These are phyloP conservation scores for Colletes latitarsis DNA, from an alignment of 1,140 invertebrate genomes.

Conservation along the genomic window DNA sequence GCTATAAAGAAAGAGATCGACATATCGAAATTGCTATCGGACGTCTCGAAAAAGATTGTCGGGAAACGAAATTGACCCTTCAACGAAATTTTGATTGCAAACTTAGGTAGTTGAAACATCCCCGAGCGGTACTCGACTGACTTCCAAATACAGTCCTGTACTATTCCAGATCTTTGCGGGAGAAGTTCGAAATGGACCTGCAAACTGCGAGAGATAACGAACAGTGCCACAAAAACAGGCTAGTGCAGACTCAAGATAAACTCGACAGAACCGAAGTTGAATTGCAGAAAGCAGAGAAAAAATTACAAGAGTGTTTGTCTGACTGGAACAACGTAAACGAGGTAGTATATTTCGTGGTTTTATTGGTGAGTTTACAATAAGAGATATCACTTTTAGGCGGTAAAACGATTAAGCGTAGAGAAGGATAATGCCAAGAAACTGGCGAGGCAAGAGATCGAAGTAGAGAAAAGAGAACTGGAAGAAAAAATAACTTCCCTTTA, in stretches of 20 bases:
- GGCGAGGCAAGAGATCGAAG: conserved; percentile 79
- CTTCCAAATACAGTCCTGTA: background rate
- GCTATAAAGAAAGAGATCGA: conserved; percentile 83
- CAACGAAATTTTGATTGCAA: conserved; percentile 83
- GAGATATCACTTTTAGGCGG: conserved; percentile 68
- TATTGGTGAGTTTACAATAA: background rate
- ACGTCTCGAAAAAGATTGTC: conserved; percentile 83
- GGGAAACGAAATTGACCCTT: conserved; percentile 78
- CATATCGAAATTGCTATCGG: conserved; percentile 86
- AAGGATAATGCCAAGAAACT: conserved; percentile 80
- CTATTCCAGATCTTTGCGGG: conserved; percentile 84
- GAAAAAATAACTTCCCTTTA: conserved; percentile 74
- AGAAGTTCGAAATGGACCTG: conserved; percentile 88
- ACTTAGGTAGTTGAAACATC: conserved; percentile 77
- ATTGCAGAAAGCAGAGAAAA: conserved; percentile 78
- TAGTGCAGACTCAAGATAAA: conserved; percentile 82
- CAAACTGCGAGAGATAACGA: conserved; percentile 83
- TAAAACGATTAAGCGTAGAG: conserved; percentile 80
- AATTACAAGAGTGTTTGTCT: conserved; percentile 59
- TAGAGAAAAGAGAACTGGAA: conserved; percentile 75
- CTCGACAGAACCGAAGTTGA: conserved; percentile 80
- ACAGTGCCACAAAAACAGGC: conserved; percentile 80
- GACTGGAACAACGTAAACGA: conserved; percentile 82
- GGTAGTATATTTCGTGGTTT: conserved; percentile 65
- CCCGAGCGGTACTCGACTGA: no score